Conservation (phyloP, 1,140 invertebrate species). For the Linepithema humile region DNA sequence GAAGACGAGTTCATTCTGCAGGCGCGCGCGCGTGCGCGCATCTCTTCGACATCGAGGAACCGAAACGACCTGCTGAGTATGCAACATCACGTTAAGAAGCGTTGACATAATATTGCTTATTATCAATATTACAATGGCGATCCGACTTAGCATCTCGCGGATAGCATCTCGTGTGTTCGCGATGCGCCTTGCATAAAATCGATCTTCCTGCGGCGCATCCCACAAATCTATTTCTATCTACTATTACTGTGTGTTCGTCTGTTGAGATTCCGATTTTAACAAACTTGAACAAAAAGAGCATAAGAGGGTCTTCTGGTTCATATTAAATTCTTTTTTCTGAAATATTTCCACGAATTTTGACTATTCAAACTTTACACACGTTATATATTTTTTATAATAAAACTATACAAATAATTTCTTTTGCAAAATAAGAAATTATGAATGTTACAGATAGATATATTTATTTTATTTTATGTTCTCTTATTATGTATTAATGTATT, state of each 20-base stretch:
- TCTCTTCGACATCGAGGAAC: conserved; percentile 23
- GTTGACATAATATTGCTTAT: conserved; percentile 27
- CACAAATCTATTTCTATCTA: conserved; percentile 10
- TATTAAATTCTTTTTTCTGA: too few relatives aligned
- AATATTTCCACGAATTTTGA: too few relatives aligned
- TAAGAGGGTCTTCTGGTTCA: too few relatives aligned
- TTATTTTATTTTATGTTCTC: too few relatives aligned
- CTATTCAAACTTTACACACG: too few relatives aligned
- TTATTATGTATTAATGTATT: too few relatives aligned
- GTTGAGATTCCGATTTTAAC: too few relatives aligned
- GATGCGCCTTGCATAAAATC: not conserved
- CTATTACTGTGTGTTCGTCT: conserved; percentile 3
- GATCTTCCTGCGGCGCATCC: not conserved
- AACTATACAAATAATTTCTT: too few relatives aligned
- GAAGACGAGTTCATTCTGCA: conserved; percentile 32
- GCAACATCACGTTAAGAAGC: not conserved
- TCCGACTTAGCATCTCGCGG: not conserved
- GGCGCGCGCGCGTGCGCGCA: not conserved
- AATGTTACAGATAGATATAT: too few relatives aligned
- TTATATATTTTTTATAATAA: too few relatives aligned
- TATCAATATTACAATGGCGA: not conserved
- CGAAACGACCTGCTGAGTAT: conserved; percentile 44
- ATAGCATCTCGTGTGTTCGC: not conserved
- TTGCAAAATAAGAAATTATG: too few relatives aligned
- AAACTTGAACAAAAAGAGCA: too few relatives aligned